Conservation (phyloP, 2,113 vertebrate genomes). For the Mastomys coucha region DNA sequence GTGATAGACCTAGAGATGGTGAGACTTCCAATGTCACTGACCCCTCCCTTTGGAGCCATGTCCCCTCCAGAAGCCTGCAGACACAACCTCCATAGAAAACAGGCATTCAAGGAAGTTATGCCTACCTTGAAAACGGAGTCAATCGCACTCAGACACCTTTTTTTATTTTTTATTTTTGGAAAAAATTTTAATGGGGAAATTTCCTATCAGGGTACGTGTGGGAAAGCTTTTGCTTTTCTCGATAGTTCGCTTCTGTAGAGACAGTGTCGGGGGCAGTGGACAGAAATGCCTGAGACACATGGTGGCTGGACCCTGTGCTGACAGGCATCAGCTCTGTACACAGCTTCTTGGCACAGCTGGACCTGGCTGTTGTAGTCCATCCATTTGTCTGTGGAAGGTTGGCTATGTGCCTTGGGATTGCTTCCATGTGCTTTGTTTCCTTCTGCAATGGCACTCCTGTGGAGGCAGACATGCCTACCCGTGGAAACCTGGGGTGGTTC, state of each 20-base stretch:
- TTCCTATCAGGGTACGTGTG: background rate
- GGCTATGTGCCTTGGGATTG: too few species aligned
- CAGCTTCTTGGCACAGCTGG: background rate
- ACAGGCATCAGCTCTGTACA: background rate
- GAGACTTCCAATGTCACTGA: background rate
- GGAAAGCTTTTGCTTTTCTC: too few species aligned
- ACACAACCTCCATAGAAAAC: background rate
- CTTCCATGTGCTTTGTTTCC: too few species aligned
- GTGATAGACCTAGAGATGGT: background rate
- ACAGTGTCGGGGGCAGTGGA: background rate
- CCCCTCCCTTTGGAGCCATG: background rate
- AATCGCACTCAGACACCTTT: background rate
- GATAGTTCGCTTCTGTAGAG: background rate
- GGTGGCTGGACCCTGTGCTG: background rate
- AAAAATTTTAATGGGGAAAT: background rate
- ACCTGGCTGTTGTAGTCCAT: background rate
- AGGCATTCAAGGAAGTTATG: background rate
- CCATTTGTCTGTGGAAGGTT: rapidly evolving
- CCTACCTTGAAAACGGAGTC: background rate
- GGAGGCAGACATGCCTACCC: rapidly evolving
- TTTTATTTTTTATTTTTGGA: background rate
- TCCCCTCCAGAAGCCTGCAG: too few species aligned
- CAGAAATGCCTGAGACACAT: too few species aligned
- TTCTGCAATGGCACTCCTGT: rapidly evolving
- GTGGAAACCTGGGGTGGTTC: rapidly evolving